Evolutionary conservation across 2,888 invertebrate species (phyloP).

Genomic region (Calliopum simillimum): DNA sequence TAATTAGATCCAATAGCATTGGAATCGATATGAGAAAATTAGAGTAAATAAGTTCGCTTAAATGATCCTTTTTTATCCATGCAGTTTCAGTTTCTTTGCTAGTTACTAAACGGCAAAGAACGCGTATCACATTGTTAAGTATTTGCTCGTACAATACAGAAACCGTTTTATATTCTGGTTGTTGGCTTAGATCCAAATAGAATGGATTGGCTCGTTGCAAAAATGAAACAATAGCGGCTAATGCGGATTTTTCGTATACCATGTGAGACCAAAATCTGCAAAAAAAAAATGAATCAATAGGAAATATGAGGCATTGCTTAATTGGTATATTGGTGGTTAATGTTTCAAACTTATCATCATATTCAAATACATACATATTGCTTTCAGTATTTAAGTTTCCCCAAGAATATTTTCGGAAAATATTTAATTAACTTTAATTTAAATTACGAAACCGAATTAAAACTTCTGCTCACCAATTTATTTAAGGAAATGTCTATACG

Average conservation of each 20-base stretch:
- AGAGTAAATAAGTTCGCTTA: constrained; percentile 80
- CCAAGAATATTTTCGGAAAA: too few relatives aligned
- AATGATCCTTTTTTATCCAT: constrained; percentile 75
- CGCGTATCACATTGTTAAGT: constrained; percentile 75
- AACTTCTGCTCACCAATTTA: too few relatives aligned
- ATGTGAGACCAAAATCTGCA: constrained; percentile 79
- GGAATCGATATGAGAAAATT: constrained; percentile 87
- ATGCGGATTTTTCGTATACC: constrained; percentile 74
- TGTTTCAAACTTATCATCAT: neutral
- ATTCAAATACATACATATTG: too few relatives aligned
- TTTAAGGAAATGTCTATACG: too few relatives aligned
- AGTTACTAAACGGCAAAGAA: constrained; percentile 82
- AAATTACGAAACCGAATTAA: too few relatives aligned
- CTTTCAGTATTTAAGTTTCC: constrained; percentile 49
- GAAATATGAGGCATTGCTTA: neutral
- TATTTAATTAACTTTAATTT: too few relatives aligned
- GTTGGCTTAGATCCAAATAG: constrained; percentile 70
- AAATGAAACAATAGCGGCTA: constrained; percentile 77
- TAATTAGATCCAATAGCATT: constrained; percentile 81
- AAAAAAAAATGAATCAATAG: too few relatives aligned
- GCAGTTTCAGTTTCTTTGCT: constrained; percentile 80
- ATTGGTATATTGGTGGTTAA: neutral
- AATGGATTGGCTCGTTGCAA: constrained; percentile 80
- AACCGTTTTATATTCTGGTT: constrained; percentile 66
- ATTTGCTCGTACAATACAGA: constrained; percentile 71